Conservation (phyloP, 2,113 vertebrate genomes). For the Canis aureus region DNA sequence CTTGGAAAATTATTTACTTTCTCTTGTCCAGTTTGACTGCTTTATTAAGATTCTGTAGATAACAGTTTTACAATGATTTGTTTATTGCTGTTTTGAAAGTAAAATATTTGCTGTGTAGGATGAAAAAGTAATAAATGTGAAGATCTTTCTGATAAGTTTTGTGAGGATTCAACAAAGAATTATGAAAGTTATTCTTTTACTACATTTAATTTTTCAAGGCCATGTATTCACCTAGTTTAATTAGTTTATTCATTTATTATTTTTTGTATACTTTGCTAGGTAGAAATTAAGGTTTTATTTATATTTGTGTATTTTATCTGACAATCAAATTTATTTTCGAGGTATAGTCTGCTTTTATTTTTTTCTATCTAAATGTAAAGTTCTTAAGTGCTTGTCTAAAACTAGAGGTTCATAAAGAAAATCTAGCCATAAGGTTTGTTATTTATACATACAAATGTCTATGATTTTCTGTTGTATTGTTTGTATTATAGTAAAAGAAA, state of each 20-base stretch:
- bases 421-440: neutral
- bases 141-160: neutral
- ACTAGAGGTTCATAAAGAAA: neutral
- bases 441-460: constrained; percentile 17
- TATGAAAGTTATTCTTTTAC: neutral
- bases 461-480: neutral
- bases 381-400: neutral
- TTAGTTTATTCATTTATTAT: constrained; percentile 21
- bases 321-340: constrained; percentile 13
- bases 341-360: neutral
- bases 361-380: neutral
- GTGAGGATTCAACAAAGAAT: neutral
- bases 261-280: neutral
- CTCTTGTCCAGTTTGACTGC: neutral
- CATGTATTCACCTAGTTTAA: neutral
- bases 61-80: constrained; percentile 30
- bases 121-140: neutral
- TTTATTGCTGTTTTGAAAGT: neutral
- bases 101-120: neutral
- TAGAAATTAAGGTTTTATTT: neutral
- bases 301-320: neutral
- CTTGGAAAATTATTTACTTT: constrained; percentile 20
- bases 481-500: neutral
- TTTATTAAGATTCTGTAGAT: neutral
- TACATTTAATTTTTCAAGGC: neutral